These are phyloP conservation scores for Cancer borealis DNA, from an alignment of 2,888 invertebrate genomes.

Conservation along the genomic window DNA sequence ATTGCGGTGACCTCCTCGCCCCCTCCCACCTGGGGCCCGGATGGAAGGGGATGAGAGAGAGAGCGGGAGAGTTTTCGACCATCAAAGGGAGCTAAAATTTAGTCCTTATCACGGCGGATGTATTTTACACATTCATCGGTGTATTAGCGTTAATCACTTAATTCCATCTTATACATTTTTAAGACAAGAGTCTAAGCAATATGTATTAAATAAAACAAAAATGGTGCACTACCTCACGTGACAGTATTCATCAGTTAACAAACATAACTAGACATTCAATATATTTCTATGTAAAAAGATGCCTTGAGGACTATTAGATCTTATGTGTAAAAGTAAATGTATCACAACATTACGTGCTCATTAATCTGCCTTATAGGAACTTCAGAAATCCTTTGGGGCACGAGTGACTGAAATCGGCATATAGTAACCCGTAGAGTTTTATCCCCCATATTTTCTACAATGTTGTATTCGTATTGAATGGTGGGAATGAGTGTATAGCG, in stretches of 20 bases:
- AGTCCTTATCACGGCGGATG: too few relatives aligned
- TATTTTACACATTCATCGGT: too few relatives aligned
- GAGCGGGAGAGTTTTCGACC: background rate
- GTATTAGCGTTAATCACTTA: too few relatives aligned
- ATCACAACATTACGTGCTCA: background rate
- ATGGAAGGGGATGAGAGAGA: background rate
- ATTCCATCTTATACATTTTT: too few relatives aligned
- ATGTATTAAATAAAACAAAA: too few relatives aligned
- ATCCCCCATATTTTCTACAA: too few relatives aligned
- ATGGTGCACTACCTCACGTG: too few relatives aligned
- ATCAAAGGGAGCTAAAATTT: background rate
- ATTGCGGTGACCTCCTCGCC: constrained; percentile 15
- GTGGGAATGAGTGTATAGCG: background rate
- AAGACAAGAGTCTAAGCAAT: too few relatives aligned
- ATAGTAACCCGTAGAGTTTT: too few relatives aligned
- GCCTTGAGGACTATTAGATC: background rate
- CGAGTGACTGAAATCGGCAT: background rate
- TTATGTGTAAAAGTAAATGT: background rate
- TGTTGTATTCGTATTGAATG: too few relatives aligned
- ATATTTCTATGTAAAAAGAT: background rate
- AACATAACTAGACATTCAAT: too few relatives aligned
- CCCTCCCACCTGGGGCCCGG: background rate
- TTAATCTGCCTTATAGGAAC: background rate
- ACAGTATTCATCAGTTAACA: too few relatives aligned
- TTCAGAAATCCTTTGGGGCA: background rate